Conservation (phyloP, 2,888 invertebrate species). For the Lasioglossum morio region DNA sequence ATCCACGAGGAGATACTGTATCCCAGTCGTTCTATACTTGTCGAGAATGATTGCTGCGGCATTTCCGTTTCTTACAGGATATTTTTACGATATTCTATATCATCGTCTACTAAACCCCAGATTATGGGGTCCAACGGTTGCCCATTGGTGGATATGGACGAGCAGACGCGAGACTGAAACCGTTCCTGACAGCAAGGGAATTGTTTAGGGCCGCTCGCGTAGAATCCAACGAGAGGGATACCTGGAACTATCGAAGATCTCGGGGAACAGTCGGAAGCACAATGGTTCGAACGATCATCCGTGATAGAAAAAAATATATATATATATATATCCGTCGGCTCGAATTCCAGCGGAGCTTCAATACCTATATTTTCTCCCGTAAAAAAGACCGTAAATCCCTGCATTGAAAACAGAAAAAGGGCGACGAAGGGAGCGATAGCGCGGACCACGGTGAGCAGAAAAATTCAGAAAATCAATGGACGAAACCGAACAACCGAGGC, state of each 20-base stretch:
- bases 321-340: not conserved
- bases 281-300: constrained; percentile 19
- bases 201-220: constrained; percentile 1
- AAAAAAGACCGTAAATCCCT: constrained; percentile 12
- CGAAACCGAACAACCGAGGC: not conserved
- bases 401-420: not conserved
- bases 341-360: constrained; percentile 16
- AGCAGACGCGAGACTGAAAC: not conserved
- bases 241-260: constrained; percentile 37
- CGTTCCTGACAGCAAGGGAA: not conserved
- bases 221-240: not conserved
- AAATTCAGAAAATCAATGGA: constrained; percentile 37
- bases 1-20: not conserved
- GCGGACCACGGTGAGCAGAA: constrained; percentile 8
- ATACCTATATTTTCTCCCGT: constrained; percentile 23
- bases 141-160: not conserved
- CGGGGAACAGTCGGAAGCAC: constrained; percentile 15
- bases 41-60: not conserved
- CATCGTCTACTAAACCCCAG: not conserved
- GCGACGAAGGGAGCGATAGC: not conserved
- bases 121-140: not conserved
- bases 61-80: not conserved
- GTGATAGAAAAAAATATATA: not conserved
- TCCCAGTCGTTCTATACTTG: not conserved
- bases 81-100: constrained; percentile 6